phyloP scores from a whole-genome alignment of 2,797 vertebrate genomes.

The Atherinosoma microstoma region DNA sequence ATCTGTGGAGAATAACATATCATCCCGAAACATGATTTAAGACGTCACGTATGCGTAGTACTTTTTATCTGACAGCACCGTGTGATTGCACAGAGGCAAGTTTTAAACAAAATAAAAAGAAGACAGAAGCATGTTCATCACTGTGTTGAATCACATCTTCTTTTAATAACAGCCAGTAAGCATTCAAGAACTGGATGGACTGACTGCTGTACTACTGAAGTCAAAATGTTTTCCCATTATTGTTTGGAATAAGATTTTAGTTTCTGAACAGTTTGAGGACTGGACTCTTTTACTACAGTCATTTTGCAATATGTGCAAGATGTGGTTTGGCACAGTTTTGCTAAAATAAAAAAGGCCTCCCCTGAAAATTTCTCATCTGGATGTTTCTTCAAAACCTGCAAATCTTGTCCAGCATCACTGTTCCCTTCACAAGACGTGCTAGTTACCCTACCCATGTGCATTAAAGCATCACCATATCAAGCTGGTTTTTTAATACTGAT shows the following conservation, averaged over 20 bases:
- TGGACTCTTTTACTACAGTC: neutral
- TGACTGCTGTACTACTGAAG: neutral
- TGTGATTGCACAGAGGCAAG: constrained; percentile 4
- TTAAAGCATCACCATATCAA: neutral
- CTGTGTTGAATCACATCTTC: neutral
- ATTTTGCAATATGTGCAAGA: neutral
- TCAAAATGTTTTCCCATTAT: neutral
- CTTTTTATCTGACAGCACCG: constrained; percentile 4
- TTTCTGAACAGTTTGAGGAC: neutral
- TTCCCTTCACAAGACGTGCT: neutral
- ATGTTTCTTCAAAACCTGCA: neutral
- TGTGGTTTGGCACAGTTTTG: neutral
- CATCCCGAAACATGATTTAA: constrained; percentile 10
- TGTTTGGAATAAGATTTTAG: neutral
- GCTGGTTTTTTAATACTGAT: neutral
- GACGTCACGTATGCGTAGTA: constrained; percentile 10
- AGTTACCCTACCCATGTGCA: neutral
- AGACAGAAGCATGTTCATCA: neutral
- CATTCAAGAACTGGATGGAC: neutral
- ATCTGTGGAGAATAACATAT: constrained; percentile 30
- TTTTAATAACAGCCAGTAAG: neutral
- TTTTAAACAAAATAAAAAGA: neutral
- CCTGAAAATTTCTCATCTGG: neutral
- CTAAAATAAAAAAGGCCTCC: neutral
- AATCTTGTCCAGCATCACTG: neutral